Base-by-base conservation (phyloP, 2,797 vertebrate genomes). In the Pterois miles region DNA sequence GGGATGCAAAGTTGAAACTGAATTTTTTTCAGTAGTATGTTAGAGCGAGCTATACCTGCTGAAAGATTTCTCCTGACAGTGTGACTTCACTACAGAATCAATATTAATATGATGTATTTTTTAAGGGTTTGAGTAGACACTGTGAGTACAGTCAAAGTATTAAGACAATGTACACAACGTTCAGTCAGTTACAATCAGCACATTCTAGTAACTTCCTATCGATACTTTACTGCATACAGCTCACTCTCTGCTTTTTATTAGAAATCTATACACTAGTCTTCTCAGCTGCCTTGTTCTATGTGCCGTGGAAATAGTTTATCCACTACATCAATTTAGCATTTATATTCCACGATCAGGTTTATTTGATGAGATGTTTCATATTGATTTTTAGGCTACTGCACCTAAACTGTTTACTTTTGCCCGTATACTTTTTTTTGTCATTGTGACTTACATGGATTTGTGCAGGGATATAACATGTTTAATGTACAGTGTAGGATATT, bases 201-300 rank as follows among this genome's bases (percentile, higher is more conserved):
- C 65, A 80, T 76, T 78, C n/a, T 80, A 13, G 13, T 81, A 3
- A 22, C 23, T 27, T 59, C 43, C 5, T 43, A 23, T 65, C 2
- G 25, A 14, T 46, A 62, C 53, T 80, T 58, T 57, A 27, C 46
- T 65, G 43, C 22, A 48, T 48, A 66, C 29, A 59, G 46, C 52
- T 64, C 60, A 75, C 23, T 58, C 33, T 63, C 31, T 18, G 3
- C 46, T 38, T 31, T 70, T 65, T 34, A 40, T 50, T 60, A 78
- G 29, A 76, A 50, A 63, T 50, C 0, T 36, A 27, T 57, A 70
- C 13, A 27, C 14, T 65, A 14, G 65, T 79, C 25, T 66, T 83
- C 50, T 81, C 72, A 82, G 70, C 84, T 76, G 83, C 82, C 81
- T 90, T 88, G 72, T 82, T 86, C 22, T 58, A 5, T 62, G 58